Evolutionary conservation across 2,797 vertebrate species (phyloP).

Genomic region (Pipistrellus pygmaeus): DNA sequence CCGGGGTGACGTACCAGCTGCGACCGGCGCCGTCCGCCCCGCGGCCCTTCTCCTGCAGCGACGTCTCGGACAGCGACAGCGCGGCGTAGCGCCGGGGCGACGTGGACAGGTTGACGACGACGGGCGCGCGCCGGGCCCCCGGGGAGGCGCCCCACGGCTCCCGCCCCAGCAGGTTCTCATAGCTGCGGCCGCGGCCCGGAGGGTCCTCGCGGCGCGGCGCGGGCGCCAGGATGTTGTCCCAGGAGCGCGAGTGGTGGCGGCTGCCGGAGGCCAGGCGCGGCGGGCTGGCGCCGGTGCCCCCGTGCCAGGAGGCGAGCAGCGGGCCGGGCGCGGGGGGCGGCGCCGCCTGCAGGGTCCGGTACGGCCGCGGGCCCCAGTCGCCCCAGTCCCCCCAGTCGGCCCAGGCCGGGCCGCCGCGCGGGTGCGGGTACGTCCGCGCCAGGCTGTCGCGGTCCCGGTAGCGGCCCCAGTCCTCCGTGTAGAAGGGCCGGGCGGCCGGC

Average conservation of each 20-base stretch:
- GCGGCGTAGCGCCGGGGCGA: conserved; percentile 97
- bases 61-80: conserved; percentile 96
- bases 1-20: conserved; percentile 96
- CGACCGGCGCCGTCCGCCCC: conserved; percentile 89
- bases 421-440: conserved; percentile 87
- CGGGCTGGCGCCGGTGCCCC: conserved; percentile 89
- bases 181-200: conserved; percentile 94
- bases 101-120: conserved; percentile 97
- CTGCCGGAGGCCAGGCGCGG: conserved; percentile 91
- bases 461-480: conserved; percentile 90
- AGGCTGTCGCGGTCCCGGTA: conserved; percentile 86
- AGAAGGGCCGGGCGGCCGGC: conserved; percentile 89
- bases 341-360: conserved; percentile 72
- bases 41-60: conserved; percentile 92
- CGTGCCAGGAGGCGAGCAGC: conserved; percentile 92
- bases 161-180: conserved; percentile 93
- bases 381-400: conserved; percentile 71
- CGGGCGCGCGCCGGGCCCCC: conserved; percentile 91
- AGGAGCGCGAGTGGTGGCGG: conserved; percentile 96
- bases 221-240: conserved; percentile 96
- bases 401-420: conserved; percentile 86
- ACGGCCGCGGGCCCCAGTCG: conserved; percentile 72
- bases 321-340: conserved; percentile 78
- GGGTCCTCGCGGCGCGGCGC: conserved; percentile 90
- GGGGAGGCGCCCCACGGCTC: conserved; percentile 88